A percentile compares a stretch with the other conserved stretches of the same genome.
Conservation (phyloP, 2,113 vertebrate species). For the Phyllopteryx taeniolatus region DNA sequence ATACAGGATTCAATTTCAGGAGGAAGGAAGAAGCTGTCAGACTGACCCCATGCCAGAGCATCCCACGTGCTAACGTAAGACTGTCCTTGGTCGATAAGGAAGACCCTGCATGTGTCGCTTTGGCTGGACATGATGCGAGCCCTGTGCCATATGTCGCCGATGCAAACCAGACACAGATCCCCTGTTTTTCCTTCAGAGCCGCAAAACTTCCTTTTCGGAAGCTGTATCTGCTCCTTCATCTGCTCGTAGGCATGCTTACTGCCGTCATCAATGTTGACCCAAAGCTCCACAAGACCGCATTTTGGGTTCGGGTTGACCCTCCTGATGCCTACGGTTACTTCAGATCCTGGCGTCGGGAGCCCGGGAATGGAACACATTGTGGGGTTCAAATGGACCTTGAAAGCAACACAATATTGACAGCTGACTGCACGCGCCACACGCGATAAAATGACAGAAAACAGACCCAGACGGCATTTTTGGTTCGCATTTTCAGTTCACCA, state of each 20-base stretch:
- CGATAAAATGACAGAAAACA: no score
- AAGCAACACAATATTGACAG: constrained; percentile 6
- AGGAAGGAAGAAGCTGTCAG: constrained; percentile 74
- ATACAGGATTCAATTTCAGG: constrained; percentile 79
- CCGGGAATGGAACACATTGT: constrained; percentile 65
- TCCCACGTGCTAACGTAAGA: constrained; percentile 23
- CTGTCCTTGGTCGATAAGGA: constrained; percentile 81
- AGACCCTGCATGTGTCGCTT: constrained; percentile 67
- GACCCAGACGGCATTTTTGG: no score
- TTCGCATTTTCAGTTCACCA: no score
- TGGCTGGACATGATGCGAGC: constrained; percentile 61
- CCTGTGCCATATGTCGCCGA: constrained; percentile 78
- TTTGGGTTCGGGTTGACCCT: constrained; percentile 69
- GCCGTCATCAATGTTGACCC: constrained; percentile 70
- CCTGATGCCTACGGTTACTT: constrained; percentile 68
- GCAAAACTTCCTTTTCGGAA: constrained; percentile 43
- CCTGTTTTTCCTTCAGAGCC: constrained; percentile 47
- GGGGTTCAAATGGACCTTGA: constrained; percentile 33
- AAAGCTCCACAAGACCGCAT: constrained; percentile 75
- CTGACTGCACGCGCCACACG: no score
- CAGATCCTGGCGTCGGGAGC: constrained; percentile 58
- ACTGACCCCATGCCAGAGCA: constrained; percentile 69
- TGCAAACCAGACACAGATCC: constrained; percentile 76
- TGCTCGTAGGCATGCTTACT: constrained; percentile 55
- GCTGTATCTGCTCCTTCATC: constrained; percentile 70